phyloP scores from a whole-genome alignment of 2,113 vertebrate species.

The Chlamydotis undulata region DNA sequence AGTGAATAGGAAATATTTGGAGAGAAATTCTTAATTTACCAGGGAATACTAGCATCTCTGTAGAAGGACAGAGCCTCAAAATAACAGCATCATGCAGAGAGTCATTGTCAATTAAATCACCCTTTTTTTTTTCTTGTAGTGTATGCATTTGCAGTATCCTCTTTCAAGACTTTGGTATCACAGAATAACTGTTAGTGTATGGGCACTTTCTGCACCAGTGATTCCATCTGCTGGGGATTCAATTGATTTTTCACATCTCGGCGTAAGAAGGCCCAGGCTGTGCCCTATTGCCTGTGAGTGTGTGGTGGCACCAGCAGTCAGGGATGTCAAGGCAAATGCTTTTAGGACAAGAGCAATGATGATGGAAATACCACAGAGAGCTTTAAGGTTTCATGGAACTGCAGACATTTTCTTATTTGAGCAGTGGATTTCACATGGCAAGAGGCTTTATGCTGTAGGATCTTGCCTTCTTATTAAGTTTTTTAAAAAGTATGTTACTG shows the following conservation, averaged over 20 bases:
- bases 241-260: constrained; percentile 48
- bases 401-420: background rate
- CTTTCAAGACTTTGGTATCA: background rate
- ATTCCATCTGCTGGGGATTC: constrained; percentile 22
- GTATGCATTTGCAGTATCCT: background rate
- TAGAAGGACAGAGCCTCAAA: background rate
- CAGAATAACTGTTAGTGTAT: background rate
- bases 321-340: constrained; percentile 46
- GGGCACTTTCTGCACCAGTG: constrained; percentile 52
- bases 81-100: background rate
- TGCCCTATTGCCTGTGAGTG: constrained; percentile 20
- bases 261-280: constrained; percentile 5
- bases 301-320: background rate
- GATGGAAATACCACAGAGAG: constrained; percentile 8
- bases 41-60: background rate
- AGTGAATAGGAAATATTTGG: background rate
- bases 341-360: constrained; percentile 20
- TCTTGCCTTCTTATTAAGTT: background rate
- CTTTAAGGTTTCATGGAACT: background rate
- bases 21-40: background rate
- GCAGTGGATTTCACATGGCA: background rate
- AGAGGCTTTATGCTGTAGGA: background rate
- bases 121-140: background rate
- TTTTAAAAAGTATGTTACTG: background rate
- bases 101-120: background rate